Conservation (phyloP, 2,113 vertebrate genomes). For the Crotalus horridus region DNA sequence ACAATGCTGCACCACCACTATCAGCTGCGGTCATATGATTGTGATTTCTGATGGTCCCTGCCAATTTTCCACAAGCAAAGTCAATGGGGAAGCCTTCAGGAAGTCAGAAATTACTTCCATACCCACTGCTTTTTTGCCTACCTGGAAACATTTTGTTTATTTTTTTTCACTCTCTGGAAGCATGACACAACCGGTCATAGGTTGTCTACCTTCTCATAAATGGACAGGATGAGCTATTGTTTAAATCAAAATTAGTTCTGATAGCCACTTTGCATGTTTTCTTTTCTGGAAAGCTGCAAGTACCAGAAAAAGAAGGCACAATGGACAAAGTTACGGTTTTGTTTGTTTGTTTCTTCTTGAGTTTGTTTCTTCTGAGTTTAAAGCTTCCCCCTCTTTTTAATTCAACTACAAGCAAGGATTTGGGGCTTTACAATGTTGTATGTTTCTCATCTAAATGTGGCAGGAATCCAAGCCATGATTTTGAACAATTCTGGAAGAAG, state of each 20-base stretch:
- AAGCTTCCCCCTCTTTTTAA: not conserved
- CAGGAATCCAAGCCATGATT: not conserved
- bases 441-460: not conserved
- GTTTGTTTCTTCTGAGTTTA: not conserved
- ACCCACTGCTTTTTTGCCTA: not conserved
- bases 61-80: not conserved
- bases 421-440: not conserved
- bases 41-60: not conserved
- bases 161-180: not conserved
- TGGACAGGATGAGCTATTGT: not conserved
- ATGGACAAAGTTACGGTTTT: not conserved
- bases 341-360: not conserved
- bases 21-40: not conserved
- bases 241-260: not conserved
- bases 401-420: not conserved
- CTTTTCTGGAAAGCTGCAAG: not conserved
- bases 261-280: not conserved
- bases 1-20: not conserved
- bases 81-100: not conserved
- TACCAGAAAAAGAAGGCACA: not conserved
- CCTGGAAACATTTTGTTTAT: not conserved
- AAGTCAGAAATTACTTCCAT: not conserved
- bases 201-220: not conserved
- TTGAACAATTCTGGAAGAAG: not conserved
- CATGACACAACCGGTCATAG: not conserved